phyloP scores from a whole-genome alignment of 2,888 invertebrate genomes.

The Eupeodes latifasciatus region DNA sequence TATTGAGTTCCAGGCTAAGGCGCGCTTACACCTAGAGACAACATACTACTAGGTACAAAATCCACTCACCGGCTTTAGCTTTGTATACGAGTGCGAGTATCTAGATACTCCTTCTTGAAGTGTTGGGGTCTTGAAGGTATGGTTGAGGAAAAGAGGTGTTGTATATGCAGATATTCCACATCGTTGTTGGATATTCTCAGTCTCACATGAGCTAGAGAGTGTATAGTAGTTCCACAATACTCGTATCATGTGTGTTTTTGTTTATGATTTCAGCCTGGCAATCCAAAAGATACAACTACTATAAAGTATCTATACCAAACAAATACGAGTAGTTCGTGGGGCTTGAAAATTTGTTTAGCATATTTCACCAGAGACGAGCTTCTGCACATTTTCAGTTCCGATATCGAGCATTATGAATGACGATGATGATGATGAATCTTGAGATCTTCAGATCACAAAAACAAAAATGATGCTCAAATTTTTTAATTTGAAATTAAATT shows the following conservation, averaged over 20 bases:
- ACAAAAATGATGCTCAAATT: slow-evolving; percentile 55
- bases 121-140: neutral
- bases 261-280: slow-evolving; percentile 59
- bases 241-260: slow-evolving; percentile 53
- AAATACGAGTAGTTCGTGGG: neutral
- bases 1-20: neutral
- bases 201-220: slow-evolving; percentile 63
- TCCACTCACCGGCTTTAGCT: slow-evolving; percentile 57
- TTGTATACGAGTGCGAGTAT: neutral
- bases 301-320: no score
- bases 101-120: slow-evolving; percentile 53
- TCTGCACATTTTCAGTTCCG: slow-evolving; percentile 55
- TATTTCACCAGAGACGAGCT: slow-evolving; percentile 15
- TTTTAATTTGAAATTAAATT: slow-evolving; percentile 72
- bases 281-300: slow-evolving; percentile 35
- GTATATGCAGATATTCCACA: slow-evolving; percentile 56
- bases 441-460: neutral
- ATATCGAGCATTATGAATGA: slow-evolving; percentile 67
- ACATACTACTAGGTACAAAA: slow-evolving; percentile 13
- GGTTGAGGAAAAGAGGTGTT: neutral
- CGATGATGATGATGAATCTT: slow-evolving; percentile 58
- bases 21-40: neutral
- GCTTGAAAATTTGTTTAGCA: slow-evolving; percentile 33
- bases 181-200: slow-evolving; percentile 17
- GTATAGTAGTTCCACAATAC: slow-evolving; percentile 55